Evolutionary conservation across 2,113 vertebrate genomes (phyloP).

Genomic region (Columba livia): DNA sequence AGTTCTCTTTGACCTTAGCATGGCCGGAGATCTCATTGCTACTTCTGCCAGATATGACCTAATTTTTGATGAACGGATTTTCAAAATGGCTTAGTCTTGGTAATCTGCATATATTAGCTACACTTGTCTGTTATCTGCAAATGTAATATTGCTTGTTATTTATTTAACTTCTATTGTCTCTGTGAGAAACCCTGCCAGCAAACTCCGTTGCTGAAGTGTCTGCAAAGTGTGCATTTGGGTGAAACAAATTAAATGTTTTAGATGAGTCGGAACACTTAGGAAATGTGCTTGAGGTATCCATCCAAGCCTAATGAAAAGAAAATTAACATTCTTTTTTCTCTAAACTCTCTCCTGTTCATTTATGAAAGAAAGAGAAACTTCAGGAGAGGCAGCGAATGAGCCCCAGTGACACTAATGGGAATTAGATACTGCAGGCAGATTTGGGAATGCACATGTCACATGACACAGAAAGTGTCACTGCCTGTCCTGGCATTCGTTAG

Average conservation of each 20-base stretch:
- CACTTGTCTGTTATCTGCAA: not conserved
- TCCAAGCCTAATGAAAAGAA: not conserved
- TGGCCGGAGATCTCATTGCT: not conserved
- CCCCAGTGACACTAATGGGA: not conserved
- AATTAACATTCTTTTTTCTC: not conserved
- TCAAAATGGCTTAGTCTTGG: not conserved
- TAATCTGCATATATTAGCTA: not conserved
- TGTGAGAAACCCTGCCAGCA: not conserved
- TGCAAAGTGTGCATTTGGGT: not conserved
- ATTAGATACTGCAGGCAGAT: not conserved
- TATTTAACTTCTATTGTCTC: not conserved
- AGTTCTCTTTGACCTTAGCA: not conserved
- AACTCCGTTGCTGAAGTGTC: not conserved
- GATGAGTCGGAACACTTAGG: not conserved
- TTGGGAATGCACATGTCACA: not conserved
- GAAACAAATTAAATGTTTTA: not conserved
- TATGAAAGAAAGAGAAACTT: not conserved
- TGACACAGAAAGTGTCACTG: not conserved
- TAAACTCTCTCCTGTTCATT: not conserved
- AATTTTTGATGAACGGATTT: constrained; percentile 3
- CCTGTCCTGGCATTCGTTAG: not conserved
- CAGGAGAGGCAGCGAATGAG: not conserved
- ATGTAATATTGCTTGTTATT: not conserved
- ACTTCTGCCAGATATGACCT: not conserved
- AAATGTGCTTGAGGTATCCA: not conserved